Evolutionary conservation across 2,888 invertebrate genomes (phyloP).

Genomic region (Anorthoa munda): DNA sequence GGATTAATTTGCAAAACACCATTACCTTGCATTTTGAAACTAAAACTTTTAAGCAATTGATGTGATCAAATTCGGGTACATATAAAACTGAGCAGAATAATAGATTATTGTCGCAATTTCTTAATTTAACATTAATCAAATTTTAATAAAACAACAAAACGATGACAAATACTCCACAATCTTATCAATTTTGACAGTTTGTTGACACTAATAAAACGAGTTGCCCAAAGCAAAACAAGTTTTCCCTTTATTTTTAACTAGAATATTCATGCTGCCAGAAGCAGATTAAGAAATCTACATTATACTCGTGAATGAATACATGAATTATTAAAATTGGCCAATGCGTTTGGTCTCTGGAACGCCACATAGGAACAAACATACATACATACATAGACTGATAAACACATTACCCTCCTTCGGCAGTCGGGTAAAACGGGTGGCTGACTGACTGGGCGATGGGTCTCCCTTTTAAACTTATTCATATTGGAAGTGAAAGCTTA

Average conservation of each 20-base stretch:
- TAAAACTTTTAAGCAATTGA: neutral
- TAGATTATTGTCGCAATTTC: conserved; percentile 16
- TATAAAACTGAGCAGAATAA: neutral
- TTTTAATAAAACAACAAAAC: conserved; percentile 50
- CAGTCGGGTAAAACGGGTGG: too few species aligned
- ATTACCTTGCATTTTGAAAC: conserved; percentile 77
- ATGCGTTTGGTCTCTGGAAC: too few species aligned
- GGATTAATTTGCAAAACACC: neutral
- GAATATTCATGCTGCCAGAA: neutral
- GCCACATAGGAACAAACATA: too few species aligned
- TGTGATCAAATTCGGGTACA: conserved; percentile 10
- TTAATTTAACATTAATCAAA: conserved; percentile 12
- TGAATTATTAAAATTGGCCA: too few species aligned
- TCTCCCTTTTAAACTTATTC: too few species aligned
- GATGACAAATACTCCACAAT: conserved; percentile 53
- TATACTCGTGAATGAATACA: too few species aligned
- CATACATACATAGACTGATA: too few species aligned
- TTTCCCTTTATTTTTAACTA: neutral
- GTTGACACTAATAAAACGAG: neutral
- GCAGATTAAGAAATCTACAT: too few species aligned
- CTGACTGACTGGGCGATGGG: too few species aligned
- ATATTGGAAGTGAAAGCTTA: too few species aligned
- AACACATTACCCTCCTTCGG: too few species aligned
- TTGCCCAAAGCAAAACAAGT: conserved; percentile 5
- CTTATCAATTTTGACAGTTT: conserved; percentile 44